Evolutionary conservation across 2,888 invertebrate genomes (phyloP), one percentile per base, ranked within the genome.

Genomic region (Ormyrus labotus): DNA sequence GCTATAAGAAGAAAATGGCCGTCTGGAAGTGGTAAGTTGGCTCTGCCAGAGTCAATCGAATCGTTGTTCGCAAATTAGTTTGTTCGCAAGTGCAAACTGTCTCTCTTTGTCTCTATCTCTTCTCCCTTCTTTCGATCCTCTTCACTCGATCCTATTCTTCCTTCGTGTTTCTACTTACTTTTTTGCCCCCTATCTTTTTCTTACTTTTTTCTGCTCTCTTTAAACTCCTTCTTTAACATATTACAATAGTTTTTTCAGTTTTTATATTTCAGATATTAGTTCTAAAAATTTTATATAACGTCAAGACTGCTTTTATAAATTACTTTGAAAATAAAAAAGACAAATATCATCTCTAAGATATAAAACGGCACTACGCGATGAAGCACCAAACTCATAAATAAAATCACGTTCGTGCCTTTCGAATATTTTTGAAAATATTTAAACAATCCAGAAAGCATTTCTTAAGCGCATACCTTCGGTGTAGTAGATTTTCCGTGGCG

Each of bases 21-120:
- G 50, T 64, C 71, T 69, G 63, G 19, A 76, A 83, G 81, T 81
- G 74, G 81, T 75, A 76, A 84, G 80, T 84, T 81, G 82, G 63
- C 53, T 80, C 53, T 74, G 68, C 70, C 69, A 69, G 78, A 83
- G 81, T 83, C 82, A 82, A 84, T 85, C 79, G 78, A 82, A 83
- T 81, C 78, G 80, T 68, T 83, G 81, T 82, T 81, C 81, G 83
- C 85, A 84, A 83, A 82, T 85, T 82, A 85, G 84, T 84, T 85
- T 84, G 81, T 81, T 83, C 80, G 75, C 70, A 69, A 81, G 74
- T 82, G 81, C 76, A 79, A 74, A 76, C 82, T 82, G 72, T 57
- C 81, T 81, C 72, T 55, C 63, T 34, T 34, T 58, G 58, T 34
- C 80, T 79, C 70, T 71, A 55, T 19, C 6, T 19, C 55, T n/a